Evolutionary conservation across 2,888 invertebrate species (phyloP), one percentile per base, ranked within the genome.

Genomic region (Acrocyrtus sp.): DNA sequence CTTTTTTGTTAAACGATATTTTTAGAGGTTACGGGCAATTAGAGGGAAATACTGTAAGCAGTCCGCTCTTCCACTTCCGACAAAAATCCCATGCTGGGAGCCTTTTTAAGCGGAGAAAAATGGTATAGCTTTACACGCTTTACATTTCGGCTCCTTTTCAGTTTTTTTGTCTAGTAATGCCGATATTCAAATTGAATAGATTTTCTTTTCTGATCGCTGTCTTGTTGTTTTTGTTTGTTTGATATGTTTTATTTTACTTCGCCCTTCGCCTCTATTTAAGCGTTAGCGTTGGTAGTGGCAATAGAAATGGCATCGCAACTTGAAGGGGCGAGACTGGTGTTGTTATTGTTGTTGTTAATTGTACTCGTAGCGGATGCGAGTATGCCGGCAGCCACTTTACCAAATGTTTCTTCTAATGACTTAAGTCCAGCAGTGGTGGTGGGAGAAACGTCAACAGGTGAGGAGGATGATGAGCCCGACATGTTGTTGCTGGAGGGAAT

Each of bases 341-440:
- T 67, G 56, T 74, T 80, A 51, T 75, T 79, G 60, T 79, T 81
- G 57, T 81, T 81, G 65, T 79, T 81, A 60, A 69, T 78, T 56
- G 61, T 81, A 15, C 67, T 74, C 8, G 73, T 75, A 27, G 78
- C 80, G 3, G 81, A 70, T 48, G 80, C 81, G 10, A 81, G 60
- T 27, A 81, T 70, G 48, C 81, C 81, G 34, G 80, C 81, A 56
- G 81, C 74, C 10, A 81, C 81, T 75, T 81, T 80, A 57, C 78
- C 80, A 43, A 81, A 70, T 47, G 75, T 78, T n/a, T n/a, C n/a
- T 47, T 80, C 80, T 73, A 81, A 63, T 63, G 70, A 70, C 62
- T 57, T 57, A 5, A 70, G 70, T 54, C 61, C 74, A 19, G 65
- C 63, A 24, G 58, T 54, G 22, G 57, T 43, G 54, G 65, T 60